Percentiles rank a stretch among this genome's conserved stretches.
These are phyloP conservation scores for Sardinella longiceps DNA, from an alignment of 2,797 vertebrate genomes.

Conservation along the genomic window DNA sequence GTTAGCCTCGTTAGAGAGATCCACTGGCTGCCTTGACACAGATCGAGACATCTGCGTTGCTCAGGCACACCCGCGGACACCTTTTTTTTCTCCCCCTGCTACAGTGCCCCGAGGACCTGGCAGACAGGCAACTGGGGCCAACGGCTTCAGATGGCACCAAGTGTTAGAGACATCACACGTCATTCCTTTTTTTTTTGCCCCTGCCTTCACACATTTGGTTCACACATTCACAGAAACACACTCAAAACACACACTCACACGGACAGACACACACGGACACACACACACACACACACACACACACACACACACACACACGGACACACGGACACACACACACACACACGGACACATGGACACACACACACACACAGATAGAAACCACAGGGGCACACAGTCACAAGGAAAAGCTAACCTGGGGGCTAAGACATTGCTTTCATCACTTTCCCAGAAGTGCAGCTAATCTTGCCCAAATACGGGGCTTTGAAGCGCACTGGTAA, in stretches of 20 bases:
- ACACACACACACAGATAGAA: background rate
- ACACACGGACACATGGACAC: background rate
- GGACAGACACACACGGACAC: background rate
- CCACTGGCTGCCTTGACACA: slow-evolving; percentile 41
- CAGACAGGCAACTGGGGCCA: slow-evolving; percentile 47
- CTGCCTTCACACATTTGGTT: slow-evolving; percentile 50
- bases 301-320: background rate
- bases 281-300: background rate
- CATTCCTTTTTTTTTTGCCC: slow-evolving; percentile 28
- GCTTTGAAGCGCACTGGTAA: slow-evolving; percentile 58
- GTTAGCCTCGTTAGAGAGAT: slow-evolving; percentile 60
- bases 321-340: background rate
- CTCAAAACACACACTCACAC: background rate
- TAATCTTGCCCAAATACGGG: slow-evolving; percentile 60
- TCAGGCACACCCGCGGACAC: slow-evolving; percentile 54
- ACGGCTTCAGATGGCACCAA: slow-evolving; percentile 50
- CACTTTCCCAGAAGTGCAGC: slow-evolving; percentile 59
- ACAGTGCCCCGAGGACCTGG: slow-evolving; percentile 46
- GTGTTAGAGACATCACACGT: slow-evolving; percentile 44
- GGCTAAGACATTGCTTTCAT: slow-evolving; percentile 58
- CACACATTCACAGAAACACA: slow-evolving; percentile 33
- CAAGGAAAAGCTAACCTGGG: slow-evolving; percentile 48
- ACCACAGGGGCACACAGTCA: background rate
- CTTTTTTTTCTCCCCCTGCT: slow-evolving; percentile 36
- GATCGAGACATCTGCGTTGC: slow-evolving; percentile 61